Conservation (phyloP, 2,113 vertebrate species). For the Oryzias woworae region DNA sequence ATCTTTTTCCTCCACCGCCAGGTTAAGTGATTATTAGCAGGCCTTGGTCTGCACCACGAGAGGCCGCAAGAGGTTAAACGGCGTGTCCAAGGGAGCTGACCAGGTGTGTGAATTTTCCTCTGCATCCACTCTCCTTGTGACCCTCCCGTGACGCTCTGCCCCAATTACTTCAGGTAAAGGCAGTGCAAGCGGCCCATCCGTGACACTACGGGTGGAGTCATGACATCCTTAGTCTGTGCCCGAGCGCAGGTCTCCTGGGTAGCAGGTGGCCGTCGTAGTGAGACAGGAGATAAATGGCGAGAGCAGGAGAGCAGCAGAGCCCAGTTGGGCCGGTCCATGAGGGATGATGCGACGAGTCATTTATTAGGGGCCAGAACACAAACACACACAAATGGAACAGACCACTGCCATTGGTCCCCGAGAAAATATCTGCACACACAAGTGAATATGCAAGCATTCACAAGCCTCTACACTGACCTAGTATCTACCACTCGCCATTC, state of each 20-base stretch:
- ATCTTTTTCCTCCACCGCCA: not conserved
- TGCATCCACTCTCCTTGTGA: slow-evolving; percentile 49
- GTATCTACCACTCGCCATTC: slow-evolving; percentile 62
- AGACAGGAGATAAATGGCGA: slow-evolving; percentile 69
- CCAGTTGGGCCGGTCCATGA: slow-evolving; percentile 66
- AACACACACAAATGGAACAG: slow-evolving; percentile 21
- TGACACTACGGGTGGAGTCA: no score
- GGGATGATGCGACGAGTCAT: slow-evolving; percentile 65
- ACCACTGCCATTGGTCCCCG: slow-evolving; percentile 16
- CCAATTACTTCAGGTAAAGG: slow-evolving; percentile 81
- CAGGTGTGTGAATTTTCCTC: slow-evolving; percentile 39
- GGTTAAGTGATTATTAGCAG: slow-evolving; percentile 38
- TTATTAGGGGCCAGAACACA: slow-evolving; percentile 64
- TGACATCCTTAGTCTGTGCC: not conserved
- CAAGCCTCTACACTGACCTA: slow-evolving; percentile 62
- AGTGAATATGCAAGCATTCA: slow-evolving; percentile 45
- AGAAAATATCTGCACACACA: slow-evolving; percentile 25
- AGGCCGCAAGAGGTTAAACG: slow-evolving; percentile 50
- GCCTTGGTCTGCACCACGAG: slow-evolving; percentile 15
- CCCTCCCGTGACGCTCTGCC: slow-evolving; percentile 55
- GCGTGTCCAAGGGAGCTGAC: slow-evolving; percentile 15
- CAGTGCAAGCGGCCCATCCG: not conserved
- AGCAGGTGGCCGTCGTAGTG: slow-evolving; percentile 70
- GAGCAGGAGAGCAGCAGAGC: slow-evolving; percentile 66
- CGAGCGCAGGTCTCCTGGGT: slow-evolving; percentile 55